These are phyloP conservation scores for Thaleichthys pacificus DNA, from an alignment of 2,797 vertebrate species.

Conservation along the genomic window DNA sequence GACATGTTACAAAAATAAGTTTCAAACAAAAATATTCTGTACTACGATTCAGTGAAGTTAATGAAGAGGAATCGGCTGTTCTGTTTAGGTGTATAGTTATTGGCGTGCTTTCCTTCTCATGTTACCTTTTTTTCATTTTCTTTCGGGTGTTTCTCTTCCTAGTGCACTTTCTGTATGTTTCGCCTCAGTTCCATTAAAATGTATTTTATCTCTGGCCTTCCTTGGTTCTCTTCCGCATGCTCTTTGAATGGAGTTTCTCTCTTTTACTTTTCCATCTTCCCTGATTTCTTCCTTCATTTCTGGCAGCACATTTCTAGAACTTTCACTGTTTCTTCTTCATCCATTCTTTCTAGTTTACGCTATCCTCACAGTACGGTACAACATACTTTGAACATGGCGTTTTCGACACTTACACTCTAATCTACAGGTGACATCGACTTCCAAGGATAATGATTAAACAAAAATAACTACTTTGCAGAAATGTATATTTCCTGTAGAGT, in stretches of 20 bases:
- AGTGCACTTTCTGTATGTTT: slow-evolving; percentile 82
- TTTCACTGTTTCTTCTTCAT: not conserved
- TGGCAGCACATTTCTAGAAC: not conserved
- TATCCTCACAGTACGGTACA: not conserved
- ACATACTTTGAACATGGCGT: too few species aligned
- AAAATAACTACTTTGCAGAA: not conserved
- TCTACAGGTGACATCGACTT: too few species aligned
- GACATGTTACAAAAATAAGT: slow-evolving; percentile 34
- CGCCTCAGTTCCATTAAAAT: slow-evolving; percentile 88
- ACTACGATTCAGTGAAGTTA: slow-evolving; percentile 10
- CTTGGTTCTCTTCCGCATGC: slow-evolving; percentile 64
- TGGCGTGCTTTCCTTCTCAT: slow-evolving; percentile 67
- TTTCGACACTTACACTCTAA: too few species aligned
- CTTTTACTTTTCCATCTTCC: slow-evolving; percentile 25
- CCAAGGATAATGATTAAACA: too few species aligned
- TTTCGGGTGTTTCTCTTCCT: slow-evolving; percentile 74
- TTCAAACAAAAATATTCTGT: not conserved
- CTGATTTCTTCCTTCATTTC: not conserved
- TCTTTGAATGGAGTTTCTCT: slow-evolving; percentile 37
- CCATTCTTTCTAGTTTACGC: not conserved
- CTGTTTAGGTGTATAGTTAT: slow-evolving; percentile 53
- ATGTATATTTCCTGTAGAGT: too few species aligned
- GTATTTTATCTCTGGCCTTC: slow-evolving; percentile 75
- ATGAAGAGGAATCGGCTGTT: slow-evolving; percentile 24
- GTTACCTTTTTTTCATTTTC: slow-evolving; percentile 62